Percentiles rank a stretch among this genome's conserved stretches.
phyloP scores from a whole-genome alignment of 2,797 vertebrate species.

The Lerista edwardsae region DNA sequence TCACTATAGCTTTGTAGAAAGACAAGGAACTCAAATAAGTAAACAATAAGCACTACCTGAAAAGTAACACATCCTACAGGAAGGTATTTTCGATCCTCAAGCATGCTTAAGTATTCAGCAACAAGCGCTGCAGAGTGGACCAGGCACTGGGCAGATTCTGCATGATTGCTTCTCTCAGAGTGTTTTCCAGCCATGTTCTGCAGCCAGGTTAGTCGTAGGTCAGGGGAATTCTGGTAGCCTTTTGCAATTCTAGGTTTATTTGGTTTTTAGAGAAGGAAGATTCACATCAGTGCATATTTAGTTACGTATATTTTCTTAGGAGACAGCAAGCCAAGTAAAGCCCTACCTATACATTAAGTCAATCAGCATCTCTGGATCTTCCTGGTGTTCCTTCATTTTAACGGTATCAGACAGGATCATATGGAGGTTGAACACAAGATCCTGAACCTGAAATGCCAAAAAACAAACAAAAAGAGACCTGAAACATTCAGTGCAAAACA shows the following conservation, averaged over 20 bases:
- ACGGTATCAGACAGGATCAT: conserved; percentile 99
- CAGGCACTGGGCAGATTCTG: conserved; percentile 95
- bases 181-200: conserved; percentile 99
- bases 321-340: neutral
- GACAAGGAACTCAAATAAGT: neutral
- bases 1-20: neutral
- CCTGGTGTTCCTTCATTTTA: conserved; percentile 99
- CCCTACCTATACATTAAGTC: conserved; percentile 97
- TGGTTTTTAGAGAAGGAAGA: conserved; percentile 33
- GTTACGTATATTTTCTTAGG: neutral
- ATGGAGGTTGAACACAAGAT: conserved; percentile 97
- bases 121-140: conserved; percentile 98
- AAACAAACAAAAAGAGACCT: too few relatives aligned
- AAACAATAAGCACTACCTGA: conserved; percentile 79
- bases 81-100: conserved; percentile 97
- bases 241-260: conserved; percentile 89
- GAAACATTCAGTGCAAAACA: neutral
- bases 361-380: conserved; percentile 98
- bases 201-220: conserved; percentile 94
- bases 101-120: conserved; percentile 97
- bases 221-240: conserved; percentile 98
- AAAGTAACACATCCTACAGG: conserved; percentile 99
- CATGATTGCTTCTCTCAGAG: conserved; percentile 95
- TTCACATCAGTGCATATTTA: neutral
- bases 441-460: conserved; percentile 87